These are phyloP conservation scores for Gastracanthus pulcherrimus DNA, from an alignment of 2,888 invertebrate species.

Conservation along the genomic window DNA sequence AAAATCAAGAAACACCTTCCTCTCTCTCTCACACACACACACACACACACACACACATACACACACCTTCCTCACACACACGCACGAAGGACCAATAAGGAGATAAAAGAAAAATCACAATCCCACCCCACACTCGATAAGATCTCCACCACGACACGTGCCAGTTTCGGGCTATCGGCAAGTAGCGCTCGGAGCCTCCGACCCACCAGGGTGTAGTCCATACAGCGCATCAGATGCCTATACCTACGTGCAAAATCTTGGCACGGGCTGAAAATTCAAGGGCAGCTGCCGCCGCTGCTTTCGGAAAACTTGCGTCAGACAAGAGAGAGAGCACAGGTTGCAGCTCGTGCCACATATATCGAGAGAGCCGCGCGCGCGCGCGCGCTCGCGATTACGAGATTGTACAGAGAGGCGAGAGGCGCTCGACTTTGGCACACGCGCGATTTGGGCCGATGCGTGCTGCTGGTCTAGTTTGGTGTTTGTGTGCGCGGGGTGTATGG, in stretches of 20 bases:
- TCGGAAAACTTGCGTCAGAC: slow-evolving; percentile 62
- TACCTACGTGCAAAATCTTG: slow-evolving; percentile 66
- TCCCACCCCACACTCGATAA: neutral
- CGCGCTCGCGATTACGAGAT: slow-evolving; percentile 28
- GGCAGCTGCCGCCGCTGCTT: slow-evolving; percentile 62
- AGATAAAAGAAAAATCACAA: no score
- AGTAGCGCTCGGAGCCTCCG: neutral
- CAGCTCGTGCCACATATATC: neutral
- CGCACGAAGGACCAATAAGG: no score
- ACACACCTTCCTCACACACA: no score
- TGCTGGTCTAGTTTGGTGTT: neutral
- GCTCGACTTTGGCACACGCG: neutral
- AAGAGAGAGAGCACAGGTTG: neutral
- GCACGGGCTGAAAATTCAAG: slow-evolving; percentile 72
- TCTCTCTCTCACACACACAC: no score
- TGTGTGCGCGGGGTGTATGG: neutral
- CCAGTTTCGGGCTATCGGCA: neutral
- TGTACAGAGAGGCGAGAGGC: neutral
- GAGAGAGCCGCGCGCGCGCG: no score
- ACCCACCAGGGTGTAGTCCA: no score
- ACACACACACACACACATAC: no score
- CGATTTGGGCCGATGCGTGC: neutral
- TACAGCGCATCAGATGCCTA: no score
- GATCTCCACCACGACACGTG: neutral
- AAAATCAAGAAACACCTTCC: no score